These are phyloP conservation scores for Haliclystus octoradiatus DNA, from an alignment of 30 jellyfish, hydroid and myxozoan species.

Conservation along the genomic window DNA sequence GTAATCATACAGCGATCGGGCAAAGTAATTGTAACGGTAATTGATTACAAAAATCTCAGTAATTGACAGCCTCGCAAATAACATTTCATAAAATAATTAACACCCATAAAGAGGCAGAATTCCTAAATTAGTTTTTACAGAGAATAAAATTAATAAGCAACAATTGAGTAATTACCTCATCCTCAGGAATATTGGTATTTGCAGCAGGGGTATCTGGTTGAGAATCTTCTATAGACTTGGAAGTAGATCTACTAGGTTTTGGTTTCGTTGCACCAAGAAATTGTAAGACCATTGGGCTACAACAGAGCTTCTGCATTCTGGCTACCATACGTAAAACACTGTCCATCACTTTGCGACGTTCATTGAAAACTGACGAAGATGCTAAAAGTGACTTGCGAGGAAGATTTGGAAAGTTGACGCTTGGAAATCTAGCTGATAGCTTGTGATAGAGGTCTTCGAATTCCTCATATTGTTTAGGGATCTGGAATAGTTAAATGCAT, in stretches of 20 bases:
- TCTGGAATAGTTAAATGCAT: conserved; percentile 37
- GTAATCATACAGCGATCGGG: too few species aligned
- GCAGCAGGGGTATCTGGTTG: too few species aligned
- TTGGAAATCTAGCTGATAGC: conserved; percentile 71
- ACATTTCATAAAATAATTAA: too few species aligned
- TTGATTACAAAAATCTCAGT: too few species aligned
- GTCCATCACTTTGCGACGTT: conserved; percentile 41
- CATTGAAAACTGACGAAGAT: conserved; percentile 18
- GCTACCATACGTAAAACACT: conserved; percentile 79
- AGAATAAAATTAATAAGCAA: too few species aligned
- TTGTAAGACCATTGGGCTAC: conserved; percentile 91
- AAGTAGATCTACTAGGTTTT: neutral
- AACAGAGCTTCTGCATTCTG: conserved; percentile 77
- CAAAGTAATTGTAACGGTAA: too few species aligned
- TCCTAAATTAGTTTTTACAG: too few species aligned
- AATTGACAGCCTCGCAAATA: too few species aligned
- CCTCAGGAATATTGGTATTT: too few species aligned
- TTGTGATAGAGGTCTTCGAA: conserved; percentile 72
- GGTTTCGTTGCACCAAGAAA: conserved; percentile 64
- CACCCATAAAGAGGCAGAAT: too few species aligned
- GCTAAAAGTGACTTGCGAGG: conserved; percentile 54
- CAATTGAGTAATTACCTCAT: too few species aligned
- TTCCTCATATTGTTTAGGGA: conserved; percentile 64
- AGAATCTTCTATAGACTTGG: neutral
- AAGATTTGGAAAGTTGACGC: conserved; percentile 68